These are phyloP conservation scores for Drosophila nikananu DNA, from an alignment of 1,140 invertebrate species.

Conservation along the genomic window DNA sequence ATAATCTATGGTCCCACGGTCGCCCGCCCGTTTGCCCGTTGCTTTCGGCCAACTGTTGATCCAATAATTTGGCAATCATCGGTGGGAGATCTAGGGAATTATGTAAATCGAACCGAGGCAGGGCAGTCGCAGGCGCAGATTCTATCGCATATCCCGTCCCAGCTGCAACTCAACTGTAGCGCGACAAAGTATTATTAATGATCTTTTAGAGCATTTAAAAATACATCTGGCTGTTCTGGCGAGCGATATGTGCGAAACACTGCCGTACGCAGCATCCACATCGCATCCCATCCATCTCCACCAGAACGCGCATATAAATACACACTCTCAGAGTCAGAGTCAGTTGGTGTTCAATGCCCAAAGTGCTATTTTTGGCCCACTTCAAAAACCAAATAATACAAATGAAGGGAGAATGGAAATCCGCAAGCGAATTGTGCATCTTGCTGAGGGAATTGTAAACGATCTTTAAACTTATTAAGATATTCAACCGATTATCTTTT, in stretches of 20 bases:
- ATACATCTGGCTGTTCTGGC: slow-evolving; percentile 64
- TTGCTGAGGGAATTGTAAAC: background rate
- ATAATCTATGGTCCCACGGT: slow-evolving; percentile 44
- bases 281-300: slow-evolving; percentile 39
- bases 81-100: slow-evolving; percentile 30
- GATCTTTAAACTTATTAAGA: slow-evolving; percentile 1
- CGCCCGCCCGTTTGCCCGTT: background rate
- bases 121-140: slow-evolving; percentile 10
- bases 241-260: slow-evolving; percentile 61
- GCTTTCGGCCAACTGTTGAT: slow-evolving; percentile 52
- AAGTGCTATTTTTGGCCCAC: slow-evolving; percentile 36
- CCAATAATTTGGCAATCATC: slow-evolving; percentile 52
- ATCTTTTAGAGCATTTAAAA: slow-evolving; percentile 75
- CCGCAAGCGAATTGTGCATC: slow-evolving; percentile 24
- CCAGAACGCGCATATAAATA: slow-evolving; percentile 5
- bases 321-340: slow-evolving; percentile 50
- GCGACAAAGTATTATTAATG: slow-evolving; percentile 78
- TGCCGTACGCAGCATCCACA: slow-evolving; percentile 18
- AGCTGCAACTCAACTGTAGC: slow-evolving; percentile 69
- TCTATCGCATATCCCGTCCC: slow-evolving; percentile 26
- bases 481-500: background rate
- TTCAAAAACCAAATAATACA: slow-evolving; percentile 39
- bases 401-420: slow-evolving; percentile 27
- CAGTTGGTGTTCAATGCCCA: slow-evolving; percentile 55
- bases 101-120: slow-evolving; percentile 51